A percentile compares a stretch with the other conserved stretches of the same genome.
Conservation (phyloP, 2,888 invertebrate genomes). For the Reticulitermes lucifugus region DNA sequence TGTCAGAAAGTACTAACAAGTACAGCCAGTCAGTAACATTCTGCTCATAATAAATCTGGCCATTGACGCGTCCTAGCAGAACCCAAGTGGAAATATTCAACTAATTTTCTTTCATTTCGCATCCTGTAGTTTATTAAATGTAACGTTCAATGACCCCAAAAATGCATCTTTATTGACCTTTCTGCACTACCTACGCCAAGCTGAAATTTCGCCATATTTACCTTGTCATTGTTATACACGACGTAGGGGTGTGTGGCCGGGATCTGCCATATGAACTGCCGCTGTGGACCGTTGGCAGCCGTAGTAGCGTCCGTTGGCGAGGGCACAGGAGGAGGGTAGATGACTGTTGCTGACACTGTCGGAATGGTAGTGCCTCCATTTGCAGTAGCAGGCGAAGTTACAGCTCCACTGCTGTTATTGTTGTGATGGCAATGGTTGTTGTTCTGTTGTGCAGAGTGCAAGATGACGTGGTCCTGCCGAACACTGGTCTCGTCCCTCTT, state of each 20-base stretch:
- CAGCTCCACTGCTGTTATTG: slow-evolving; percentile 42
- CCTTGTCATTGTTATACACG: slow-evolving; percentile 85
- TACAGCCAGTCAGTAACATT: no score
- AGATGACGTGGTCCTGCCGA: slow-evolving; percentile 52
- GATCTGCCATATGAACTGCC: slow-evolving; percentile 85
- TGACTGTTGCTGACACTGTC: slow-evolving; percentile 26
- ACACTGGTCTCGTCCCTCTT: slow-evolving; percentile 80
- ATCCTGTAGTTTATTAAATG: no score
- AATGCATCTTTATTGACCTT: no score
- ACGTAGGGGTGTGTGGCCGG: slow-evolving; percentile 73
- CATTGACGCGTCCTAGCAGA: no score
- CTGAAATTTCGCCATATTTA: slow-evolving; percentile 59
- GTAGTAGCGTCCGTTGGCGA: slow-evolving; percentile 52
- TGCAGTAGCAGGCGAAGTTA: slow-evolving; percentile 55
- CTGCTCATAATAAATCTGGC: no score
- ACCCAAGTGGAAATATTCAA: no score
- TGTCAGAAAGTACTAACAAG: no score
- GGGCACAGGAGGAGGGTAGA: slow-evolving; percentile 57
- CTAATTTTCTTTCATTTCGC: no score
- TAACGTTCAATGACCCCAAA: no score
- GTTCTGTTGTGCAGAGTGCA: slow-evolving; percentile 54
- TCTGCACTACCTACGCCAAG: no score
- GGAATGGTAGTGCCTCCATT: slow-evolving; percentile 46
- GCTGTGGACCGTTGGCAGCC: slow-evolving; percentile 61
- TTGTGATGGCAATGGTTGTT: slow-evolving; percentile 60